Conservation (phyloP, 1,140 invertebrate genomes). For the Agrypnia vestita region DNA sequence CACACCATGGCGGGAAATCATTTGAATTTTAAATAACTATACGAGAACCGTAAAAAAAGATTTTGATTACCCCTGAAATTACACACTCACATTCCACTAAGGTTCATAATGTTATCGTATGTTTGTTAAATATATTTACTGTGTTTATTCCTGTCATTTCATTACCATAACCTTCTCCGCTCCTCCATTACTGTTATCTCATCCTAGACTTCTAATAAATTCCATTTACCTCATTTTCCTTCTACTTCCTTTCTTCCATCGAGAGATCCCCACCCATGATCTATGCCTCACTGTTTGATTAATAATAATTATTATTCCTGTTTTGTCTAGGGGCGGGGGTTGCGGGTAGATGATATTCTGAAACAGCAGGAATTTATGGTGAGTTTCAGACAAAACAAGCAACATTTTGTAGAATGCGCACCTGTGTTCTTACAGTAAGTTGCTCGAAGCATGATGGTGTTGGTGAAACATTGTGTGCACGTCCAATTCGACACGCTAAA, state of each 20-base stretch:
- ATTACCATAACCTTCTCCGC: too few species aligned
- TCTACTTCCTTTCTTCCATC: background rate
- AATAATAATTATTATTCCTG: slow-evolving; percentile 43
- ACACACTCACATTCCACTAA: too few species aligned
- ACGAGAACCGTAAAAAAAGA: too few species aligned
- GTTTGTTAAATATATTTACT: too few species aligned
- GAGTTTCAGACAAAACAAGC: slow-evolving; percentile 43
- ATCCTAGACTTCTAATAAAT: too few species aligned
- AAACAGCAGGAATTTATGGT: slow-evolving; percentile 62
- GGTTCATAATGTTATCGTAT: too few species aligned
- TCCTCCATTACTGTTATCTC: too few species aligned
- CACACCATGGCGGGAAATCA: too few species aligned
- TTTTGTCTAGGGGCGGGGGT: slow-evolving; percentile 60
- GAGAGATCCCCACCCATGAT: background rate
- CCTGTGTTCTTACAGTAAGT: slow-evolving; percentile 1
- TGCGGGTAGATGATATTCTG: slow-evolving; percentile 61
- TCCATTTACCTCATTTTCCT: background rate
- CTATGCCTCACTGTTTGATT: slow-evolving; percentile 49
- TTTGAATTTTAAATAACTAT: too few species aligned
- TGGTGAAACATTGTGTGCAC: background rate
- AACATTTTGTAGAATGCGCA: slow-evolving; percentile 29
- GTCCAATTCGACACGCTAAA: too few species aligned
- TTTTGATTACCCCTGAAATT: too few species aligned
- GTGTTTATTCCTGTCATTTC: too few species aligned
- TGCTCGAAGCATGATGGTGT: slow-evolving; percentile 5